A percentile compares a stretch with the other conserved stretches of the same genome.
Evolutionary conservation across 2,113 vertebrate species (phyloP).

Genomic region (Pimephales promelas): DNA sequence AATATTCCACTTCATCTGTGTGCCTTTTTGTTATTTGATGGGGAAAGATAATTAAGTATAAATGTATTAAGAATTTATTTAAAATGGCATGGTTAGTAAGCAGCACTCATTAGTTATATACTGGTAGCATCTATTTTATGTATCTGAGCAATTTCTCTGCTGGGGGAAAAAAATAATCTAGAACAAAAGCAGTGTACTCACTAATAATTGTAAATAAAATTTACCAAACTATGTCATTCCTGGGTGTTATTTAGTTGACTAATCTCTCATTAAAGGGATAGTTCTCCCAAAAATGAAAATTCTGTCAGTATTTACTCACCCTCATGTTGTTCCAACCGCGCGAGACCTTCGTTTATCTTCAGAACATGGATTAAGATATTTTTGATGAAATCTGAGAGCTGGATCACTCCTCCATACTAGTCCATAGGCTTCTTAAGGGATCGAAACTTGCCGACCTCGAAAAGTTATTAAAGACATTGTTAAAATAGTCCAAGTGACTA

Average conservation of each 20-base stretch:
- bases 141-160: slow-evolving; percentile 53
- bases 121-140: slow-evolving; percentile 58
- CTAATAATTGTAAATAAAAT: slow-evolving; percentile 81
- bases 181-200: slow-evolving; percentile 57
- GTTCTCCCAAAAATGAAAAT: too few species aligned
- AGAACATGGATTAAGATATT: too few species aligned
- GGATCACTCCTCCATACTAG: too few species aligned
- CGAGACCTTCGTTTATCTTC: too few species aligned
- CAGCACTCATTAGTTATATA: slow-evolving; percentile 57
- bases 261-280: background rate
- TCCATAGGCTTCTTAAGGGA: too few species aligned
- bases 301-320: too few species aligned
- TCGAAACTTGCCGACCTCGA: too few species aligned
- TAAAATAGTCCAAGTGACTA: too few species aligned
- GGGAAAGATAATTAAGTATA: slow-evolving; percentile 63
- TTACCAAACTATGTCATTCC: slow-evolving; percentile 56
- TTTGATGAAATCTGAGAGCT: too few species aligned
- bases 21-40: slow-evolving; percentile 68
- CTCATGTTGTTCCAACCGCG: too few species aligned
- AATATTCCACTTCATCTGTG: slow-evolving; percentile 54
- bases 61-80: slow-evolving; percentile 64
- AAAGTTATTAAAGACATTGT: too few species aligned
- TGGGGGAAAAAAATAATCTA: slow-evolving; percentile 49
- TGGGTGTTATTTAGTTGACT: slow-evolving; percentile 10
- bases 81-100: slow-evolving; percentile 60